Percentiles rank a stretch among this genome's conserved stretches.
phyloP scores from a whole-genome alignment of 2,797 vertebrate genomes.

The Sciaenops ocellatus region DNA sequence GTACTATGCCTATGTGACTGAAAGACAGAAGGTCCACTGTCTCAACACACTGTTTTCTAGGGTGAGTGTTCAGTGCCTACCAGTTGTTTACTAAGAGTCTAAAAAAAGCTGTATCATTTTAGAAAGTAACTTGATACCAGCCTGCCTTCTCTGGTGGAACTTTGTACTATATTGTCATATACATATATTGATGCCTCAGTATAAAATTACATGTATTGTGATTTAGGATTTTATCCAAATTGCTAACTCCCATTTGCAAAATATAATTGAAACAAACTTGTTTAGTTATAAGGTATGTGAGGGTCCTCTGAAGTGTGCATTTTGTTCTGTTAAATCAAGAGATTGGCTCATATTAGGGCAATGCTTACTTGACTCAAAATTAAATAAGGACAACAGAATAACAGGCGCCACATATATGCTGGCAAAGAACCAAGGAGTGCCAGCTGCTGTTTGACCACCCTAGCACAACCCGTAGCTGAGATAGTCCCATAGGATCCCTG shows the following conservation, averaged over 20 bases:
- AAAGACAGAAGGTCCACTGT: slow-evolving; percentile 87
- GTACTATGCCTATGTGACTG: slow-evolving; percentile 86
- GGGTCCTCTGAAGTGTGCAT: neutral
- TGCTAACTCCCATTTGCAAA: neutral
- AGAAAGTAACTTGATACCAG: neutral
- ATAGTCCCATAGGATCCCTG: neutral
- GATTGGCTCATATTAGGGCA: neutral
- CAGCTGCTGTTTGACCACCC: neutral
- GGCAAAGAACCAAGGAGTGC: neutral
- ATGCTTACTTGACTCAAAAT: neutral
- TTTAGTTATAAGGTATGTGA: neutral
- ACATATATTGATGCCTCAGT: neutral
- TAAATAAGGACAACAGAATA: neutral
- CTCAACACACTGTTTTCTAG: slow-evolving; percentile 86
- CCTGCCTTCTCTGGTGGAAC: no score
- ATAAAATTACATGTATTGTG: neutral
- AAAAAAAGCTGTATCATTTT: neutral
- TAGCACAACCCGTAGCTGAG: neutral
- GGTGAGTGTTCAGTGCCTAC: slow-evolving; percentile 62
- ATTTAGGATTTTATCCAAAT: neutral
- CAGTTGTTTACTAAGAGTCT: neutral
- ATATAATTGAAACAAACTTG: neutral
- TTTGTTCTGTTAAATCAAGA: neutral
- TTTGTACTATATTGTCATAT: no score
- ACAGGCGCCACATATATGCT: neutral